Base-by-base conservation (phyloP, 2,888 invertebrate species). In the Tipula lateralis region DNA sequence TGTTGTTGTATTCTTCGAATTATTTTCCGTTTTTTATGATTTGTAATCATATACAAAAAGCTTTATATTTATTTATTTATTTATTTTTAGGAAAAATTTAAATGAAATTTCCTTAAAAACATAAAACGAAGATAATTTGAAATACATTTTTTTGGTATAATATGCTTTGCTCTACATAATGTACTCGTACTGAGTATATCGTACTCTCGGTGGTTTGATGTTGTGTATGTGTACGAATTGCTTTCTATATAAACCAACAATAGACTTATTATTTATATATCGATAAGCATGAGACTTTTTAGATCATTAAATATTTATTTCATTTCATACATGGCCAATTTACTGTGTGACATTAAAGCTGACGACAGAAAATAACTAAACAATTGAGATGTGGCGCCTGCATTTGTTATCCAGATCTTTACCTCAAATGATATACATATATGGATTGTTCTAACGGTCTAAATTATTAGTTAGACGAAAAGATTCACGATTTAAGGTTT, bases 11-110 rank as follows among this genome's bases (percentile, higher is more conserved):
- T 39, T n/a, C 44, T 44, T 44, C 16, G 66, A 66, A 66, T 66
- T 66, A 24, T 66, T 66, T 66, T 66, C 9, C 9, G 6, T 9
- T 66, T 66, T 66, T 66, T 66, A 66, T 66, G 66, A 66, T 66
- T 66, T 66, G 66, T 66, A 66, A 66, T 66, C 66, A 24, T 66
- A 66, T 66, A 24, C 44, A 66, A 66, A 66, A 66, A 66, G 66
- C 66, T 66, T 66, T 66, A 24, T 66, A 66, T 44, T 44, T 36
- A 36, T 36, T 32, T 32, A 32, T 39, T 39, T 39, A 39, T 39
- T 44, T 44, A 44, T 44, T 44, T 44, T 44, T 66, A 66, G 12
- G 24, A 66, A 66, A 66, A 66, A 24, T 24, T 66, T 66, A 66
- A 66, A 66, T 66, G 66, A 66, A 66, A 66, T 66, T 66, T 66